phyloP scores from a whole-genome alignment of 2,797 vertebrate genomes.

The Menidia menidia region DNA sequence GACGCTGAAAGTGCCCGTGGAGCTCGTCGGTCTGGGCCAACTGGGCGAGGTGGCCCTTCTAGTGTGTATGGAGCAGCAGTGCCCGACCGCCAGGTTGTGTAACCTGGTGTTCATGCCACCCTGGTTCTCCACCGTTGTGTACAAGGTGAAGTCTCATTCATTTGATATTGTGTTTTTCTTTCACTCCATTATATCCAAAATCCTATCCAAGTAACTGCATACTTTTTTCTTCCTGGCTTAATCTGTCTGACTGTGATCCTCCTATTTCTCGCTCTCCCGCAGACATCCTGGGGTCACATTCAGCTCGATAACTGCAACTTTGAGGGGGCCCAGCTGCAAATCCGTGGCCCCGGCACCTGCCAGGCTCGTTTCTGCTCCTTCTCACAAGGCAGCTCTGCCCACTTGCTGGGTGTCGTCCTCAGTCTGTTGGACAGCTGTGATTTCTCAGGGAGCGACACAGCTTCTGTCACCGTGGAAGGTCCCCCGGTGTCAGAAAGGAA shows the following conservation, averaged over 20 bases:
- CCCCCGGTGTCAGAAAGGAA: slow-evolving; percentile 88
- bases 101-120: slow-evolving; percentile 92
- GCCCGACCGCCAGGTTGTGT: slow-evolving; percentile 88
- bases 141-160: slow-evolving; percentile 83
- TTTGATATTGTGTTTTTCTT: background rate
- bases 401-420: slow-evolving; percentile 86
- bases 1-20: slow-evolving; percentile 88
- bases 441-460: slow-evolving; percentile 89
- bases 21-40: slow-evolving; percentile 86
- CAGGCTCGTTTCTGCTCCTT: slow-evolving; percentile 94
- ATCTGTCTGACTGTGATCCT: slow-evolving; percentile 1
- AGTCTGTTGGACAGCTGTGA: slow-evolving; percentile 93
- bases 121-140: slow-evolving; percentile 92
- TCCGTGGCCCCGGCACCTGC: slow-evolving; percentile 90
- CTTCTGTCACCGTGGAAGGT: slow-evolving; percentile 91
- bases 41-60: slow-evolving; percentile 87
- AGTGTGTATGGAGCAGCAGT: slow-evolving; percentile 90
- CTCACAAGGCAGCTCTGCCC: slow-evolving; percentile 88
- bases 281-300: slow-evolving; percentile 91
- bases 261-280: slow-evolving; percentile 23
- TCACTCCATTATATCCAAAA: background rate
- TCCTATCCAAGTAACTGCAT: background rate
- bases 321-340: slow-evolving; percentile 90
- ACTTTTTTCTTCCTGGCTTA: slow-evolving; percentile 4
- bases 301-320: slow-evolving; percentile 94